A percentile compares a stretch with the other conserved stretches of the same genome.
Conservation (phyloP, 2,113 vertebrate genomes). For the Agelaius tricolor region DNA sequence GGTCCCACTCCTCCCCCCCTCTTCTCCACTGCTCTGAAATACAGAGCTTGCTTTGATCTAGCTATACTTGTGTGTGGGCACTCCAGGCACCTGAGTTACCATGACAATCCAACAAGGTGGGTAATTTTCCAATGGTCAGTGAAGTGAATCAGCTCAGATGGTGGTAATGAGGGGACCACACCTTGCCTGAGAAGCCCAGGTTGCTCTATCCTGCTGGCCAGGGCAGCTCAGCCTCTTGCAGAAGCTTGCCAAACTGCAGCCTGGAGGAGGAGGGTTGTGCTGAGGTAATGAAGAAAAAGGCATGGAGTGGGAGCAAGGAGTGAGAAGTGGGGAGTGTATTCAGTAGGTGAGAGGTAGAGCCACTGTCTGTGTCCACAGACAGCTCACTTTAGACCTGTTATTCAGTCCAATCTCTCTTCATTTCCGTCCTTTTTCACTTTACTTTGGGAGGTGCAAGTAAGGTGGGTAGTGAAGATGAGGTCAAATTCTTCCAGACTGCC, state of each 20-base stretch:
- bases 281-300: background rate
- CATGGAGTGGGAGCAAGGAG: background rate
- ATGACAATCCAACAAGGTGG: background rate
- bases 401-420: background rate
- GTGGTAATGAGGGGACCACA: fast-evolving
- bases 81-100: background rate
- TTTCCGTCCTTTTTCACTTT: background rate
- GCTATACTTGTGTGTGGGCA: background rate
- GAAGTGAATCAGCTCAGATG: background rate
- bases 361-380: background rate
- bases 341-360: background rate
- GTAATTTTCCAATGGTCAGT: background rate
- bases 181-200: background rate
- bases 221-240: background rate
- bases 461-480: background rate
- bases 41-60: background rate
- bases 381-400: background rate
- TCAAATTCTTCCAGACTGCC: background rate
- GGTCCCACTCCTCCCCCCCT: background rate
- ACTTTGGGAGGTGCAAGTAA: background rate
- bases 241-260: background rate
- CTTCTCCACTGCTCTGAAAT: background rate
- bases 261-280: background rate
- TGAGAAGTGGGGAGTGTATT: background rate
- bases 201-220: background rate